A percentile compares a stretch with the other conserved stretches of the same genome.
These are phyloP conservation scores for Zele albiditarsus DNA, from an alignment of 2,888 invertebrate genomes.

Conservation along the genomic window DNA sequence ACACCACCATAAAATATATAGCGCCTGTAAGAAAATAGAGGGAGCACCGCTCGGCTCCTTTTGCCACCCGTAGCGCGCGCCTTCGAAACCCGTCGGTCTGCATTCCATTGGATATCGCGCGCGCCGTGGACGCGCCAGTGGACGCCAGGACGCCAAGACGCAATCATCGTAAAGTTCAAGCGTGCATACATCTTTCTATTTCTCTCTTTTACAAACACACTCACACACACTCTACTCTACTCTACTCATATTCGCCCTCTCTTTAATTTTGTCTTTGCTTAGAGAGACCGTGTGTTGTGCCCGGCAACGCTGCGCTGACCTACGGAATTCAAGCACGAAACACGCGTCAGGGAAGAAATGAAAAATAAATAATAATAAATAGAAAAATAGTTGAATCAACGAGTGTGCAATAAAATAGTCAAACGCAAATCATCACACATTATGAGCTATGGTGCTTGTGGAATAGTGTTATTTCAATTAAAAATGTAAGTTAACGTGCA, in stretches of 20 bases:
- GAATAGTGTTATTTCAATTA: too few species aligned
- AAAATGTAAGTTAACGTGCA: too few species aligned
- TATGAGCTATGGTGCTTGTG: too few species aligned
- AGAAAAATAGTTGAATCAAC: neutral
- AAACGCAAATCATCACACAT: too few species aligned
- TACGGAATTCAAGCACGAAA: constrained; percentile 25
- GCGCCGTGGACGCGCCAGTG: constrained; percentile 51
- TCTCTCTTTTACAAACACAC: too few species aligned
- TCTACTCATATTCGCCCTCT: neutral
- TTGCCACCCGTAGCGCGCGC: constrained; percentile 33
- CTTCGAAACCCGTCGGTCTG: constrained; percentile 69
- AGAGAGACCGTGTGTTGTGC: neutral
- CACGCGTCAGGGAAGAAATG: neutral
- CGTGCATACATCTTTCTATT: constrained; percentile 18
- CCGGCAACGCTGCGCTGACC: neutral
- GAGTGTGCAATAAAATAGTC: too few species aligned
- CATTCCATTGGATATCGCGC: constrained; percentile 70
- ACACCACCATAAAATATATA: neutral
- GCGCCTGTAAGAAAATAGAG: constrained; percentile 30
- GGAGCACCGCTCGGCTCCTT: constrained; percentile 33
- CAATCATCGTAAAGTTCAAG: constrained; percentile 44
- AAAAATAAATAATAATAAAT: constrained; percentile 21
- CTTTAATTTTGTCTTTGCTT: neutral
- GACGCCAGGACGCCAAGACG: constrained; percentile 62
- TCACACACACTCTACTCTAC: too few species aligned